phyloP scores from a whole-genome alignment of 2,797 vertebrate species.

The Chelon auratus region DNA sequence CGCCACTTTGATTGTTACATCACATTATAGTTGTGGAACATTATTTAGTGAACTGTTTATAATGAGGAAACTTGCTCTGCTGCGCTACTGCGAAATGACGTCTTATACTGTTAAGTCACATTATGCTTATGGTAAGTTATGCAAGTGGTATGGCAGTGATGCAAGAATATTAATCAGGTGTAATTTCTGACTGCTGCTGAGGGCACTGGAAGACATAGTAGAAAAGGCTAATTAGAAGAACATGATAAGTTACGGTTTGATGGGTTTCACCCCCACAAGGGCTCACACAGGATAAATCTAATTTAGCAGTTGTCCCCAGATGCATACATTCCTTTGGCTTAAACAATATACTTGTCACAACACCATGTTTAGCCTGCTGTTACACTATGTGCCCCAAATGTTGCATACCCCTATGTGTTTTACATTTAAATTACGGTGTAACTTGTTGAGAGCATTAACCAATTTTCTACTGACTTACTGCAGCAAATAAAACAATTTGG shows the following conservation, averaged over 20 bases:
- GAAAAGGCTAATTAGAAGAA: conserved; percentile 72
- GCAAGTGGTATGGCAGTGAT: conserved; percentile 51
- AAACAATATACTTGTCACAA: conserved; percentile 39
- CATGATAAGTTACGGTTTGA: conserved; percentile 75
- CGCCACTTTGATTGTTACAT: conserved; percentile 48
- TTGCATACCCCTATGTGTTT: conserved; percentile 4
- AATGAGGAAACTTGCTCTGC: conserved; percentile 31
- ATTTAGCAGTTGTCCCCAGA: conserved; percentile 62
- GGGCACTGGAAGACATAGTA: conserved; percentile 48
- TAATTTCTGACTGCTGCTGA: conserved; percentile 60
- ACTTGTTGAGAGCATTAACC: conserved; percentile 28
- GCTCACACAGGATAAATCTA: conserved; percentile 57
- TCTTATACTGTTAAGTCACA: conserved; percentile 62
- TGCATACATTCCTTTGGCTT: conserved; percentile 55
- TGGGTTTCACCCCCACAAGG: conserved; percentile 68
- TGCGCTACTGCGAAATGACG: conserved; percentile 19
- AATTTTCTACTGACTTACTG: conserved; percentile 7
- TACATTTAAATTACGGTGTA: too few relatives aligned
- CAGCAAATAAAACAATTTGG: conserved; percentile 39
- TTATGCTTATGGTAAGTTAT: conserved; percentile 60
- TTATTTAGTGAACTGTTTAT: conserved; percentile 44
- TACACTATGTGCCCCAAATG: conserved; percentile 37
- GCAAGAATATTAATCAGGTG: conserved; percentile 66
- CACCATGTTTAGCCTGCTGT: conserved; percentile 31
- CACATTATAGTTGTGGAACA: conserved; percentile 41